These are phyloP conservation scores for Drosophila dives DNA, from an alignment of 2,888 invertebrate genomes.

Conservation along the genomic window DNA sequence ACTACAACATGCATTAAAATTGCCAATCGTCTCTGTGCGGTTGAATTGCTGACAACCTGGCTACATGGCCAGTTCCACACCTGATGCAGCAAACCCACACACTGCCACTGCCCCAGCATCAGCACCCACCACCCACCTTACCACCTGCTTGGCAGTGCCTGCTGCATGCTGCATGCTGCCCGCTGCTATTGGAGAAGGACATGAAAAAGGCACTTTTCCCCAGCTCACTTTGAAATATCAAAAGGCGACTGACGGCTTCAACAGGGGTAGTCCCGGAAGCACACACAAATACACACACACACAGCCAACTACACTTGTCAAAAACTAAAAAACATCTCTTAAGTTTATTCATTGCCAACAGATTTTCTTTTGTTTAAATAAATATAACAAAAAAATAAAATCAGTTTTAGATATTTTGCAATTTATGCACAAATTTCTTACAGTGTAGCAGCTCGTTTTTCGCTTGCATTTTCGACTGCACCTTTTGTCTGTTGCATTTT, in stretches of 20 bases:
- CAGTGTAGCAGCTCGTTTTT: constrained; percentile 38
- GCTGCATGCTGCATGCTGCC: background rate
- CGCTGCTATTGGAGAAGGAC: constrained; percentile 30
- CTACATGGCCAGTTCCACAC: constrained; percentile 49
- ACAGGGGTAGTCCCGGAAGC: constrained; percentile 28
- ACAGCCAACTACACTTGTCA: background rate
- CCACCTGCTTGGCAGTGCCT: constrained; percentile 9
- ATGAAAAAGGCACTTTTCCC: constrained; percentile 21
- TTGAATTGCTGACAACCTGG: constrained; percentile 69
- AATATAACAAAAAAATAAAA: background rate
- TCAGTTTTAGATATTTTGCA: background rate
- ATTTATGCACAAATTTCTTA: background rate
- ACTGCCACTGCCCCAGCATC: background rate
- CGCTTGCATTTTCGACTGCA: constrained; percentile 38
- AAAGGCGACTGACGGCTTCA: constrained; percentile 34
- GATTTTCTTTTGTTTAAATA: background rate
- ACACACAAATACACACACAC: background rate
- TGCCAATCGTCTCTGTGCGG: constrained; percentile 75
- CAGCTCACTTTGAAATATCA: constrained; percentile 22
- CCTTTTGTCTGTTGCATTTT: constrained; percentile 54
- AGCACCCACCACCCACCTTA: background rate
- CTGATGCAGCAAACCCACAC: constrained; percentile 28
- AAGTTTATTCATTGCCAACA: background rate
- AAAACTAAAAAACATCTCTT: background rate
- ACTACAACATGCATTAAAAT: constrained; percentile 66